These are phyloP conservation scores for Limnephilus rhombicus DNA, from an alignment of 2,888 invertebrate species.

Conservation along the genomic window DNA sequence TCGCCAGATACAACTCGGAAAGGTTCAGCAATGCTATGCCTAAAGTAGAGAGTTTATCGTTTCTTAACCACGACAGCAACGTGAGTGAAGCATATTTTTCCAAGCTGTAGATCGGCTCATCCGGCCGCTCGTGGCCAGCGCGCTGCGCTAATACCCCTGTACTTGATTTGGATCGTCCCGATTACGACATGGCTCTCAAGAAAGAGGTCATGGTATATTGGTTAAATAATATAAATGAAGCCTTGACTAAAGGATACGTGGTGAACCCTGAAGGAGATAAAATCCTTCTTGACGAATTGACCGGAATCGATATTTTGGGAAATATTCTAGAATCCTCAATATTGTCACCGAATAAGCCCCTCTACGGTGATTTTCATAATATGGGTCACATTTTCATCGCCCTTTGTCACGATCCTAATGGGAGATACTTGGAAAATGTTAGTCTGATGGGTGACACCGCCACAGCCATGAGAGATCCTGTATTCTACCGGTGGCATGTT, in stretches of 20 bases:
- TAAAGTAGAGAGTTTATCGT: no score
- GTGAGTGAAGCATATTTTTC: no score
- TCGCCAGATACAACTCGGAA: no score
- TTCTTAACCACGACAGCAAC: no score
- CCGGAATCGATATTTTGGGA: conserved; percentile 84
- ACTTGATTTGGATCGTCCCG: no score
- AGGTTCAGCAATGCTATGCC: no score
- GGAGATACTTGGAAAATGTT: conserved; percentile 82
- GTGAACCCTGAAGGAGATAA: conserved; percentile 78
- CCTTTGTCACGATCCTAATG: conserved; percentile 80
- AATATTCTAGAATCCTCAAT: conserved; percentile 79
- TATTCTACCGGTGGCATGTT: conserved; percentile 92
- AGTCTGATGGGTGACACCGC: conserved; percentile 89
- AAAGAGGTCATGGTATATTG: conserved; percentile 70
- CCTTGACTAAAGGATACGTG: conserved; percentile 71
- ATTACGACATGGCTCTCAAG: conserved; percentile 66
- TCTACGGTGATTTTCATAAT: conserved; percentile 81
- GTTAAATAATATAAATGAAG: conserved; percentile 70
- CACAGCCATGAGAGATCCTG: conserved; percentile 91
- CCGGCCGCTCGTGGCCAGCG: conserved; percentile 60
- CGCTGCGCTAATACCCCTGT: no score
- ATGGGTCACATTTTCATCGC: conserved; percentile 80
- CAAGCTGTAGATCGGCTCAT: no score
- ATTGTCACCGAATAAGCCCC: conserved; percentile 74
- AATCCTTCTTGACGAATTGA: conserved; percentile 79